Evolutionary conservation across 2,888 invertebrate species (phyloP), one percentile per base, ranked within the genome.

Genomic region (Oscheius sp.): DNA sequence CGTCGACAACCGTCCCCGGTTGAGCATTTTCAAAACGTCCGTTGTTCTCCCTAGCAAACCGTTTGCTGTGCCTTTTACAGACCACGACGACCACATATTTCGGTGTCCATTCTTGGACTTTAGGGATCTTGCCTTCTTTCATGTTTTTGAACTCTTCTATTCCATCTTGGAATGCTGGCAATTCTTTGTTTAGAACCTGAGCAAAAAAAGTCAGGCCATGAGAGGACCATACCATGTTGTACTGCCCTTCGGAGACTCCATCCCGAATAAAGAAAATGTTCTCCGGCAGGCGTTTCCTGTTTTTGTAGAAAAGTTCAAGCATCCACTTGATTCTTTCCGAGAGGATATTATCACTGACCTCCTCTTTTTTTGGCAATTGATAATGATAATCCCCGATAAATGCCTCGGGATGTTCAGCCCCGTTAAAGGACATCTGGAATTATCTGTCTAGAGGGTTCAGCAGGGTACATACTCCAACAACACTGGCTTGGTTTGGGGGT

Each of bases 61-160:
- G 74, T 21, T 79, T 76, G 55, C 79, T 74, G 52, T 86, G 83
- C 5, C 82, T 73, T 56, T 86, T 86, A 9, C 81, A 83, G 7
- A 77, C 80, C 23, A 86, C 55, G 5, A 84, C 68, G 13, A 87
- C 56, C 7, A 77, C 78, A 53, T 84, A 78, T 7, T 74, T 75
- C n/a, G 80, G 80, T n/a, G 59, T 45, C 64, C 81, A 83, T 35
- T 66, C 71, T 9, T 7, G 9, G 41, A 21, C 43, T 13, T 53
- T 21, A 0, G 64, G 43, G 16, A 64, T 12, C 3, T 3, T 21
- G 2, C 13, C 16, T 13, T 49, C 49, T 13, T 49, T 49, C 21
- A 18, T 49, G 2, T 61, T 35, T 21, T 18, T 49, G 21, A 49
- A 49, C 49, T 49, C 49, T 13, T 49, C 49, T 16, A 73, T 45